Evolutionary conservation across 2,113 vertebrate genomes (phyloP).

Genomic region (Eulemur macaco): DNA sequence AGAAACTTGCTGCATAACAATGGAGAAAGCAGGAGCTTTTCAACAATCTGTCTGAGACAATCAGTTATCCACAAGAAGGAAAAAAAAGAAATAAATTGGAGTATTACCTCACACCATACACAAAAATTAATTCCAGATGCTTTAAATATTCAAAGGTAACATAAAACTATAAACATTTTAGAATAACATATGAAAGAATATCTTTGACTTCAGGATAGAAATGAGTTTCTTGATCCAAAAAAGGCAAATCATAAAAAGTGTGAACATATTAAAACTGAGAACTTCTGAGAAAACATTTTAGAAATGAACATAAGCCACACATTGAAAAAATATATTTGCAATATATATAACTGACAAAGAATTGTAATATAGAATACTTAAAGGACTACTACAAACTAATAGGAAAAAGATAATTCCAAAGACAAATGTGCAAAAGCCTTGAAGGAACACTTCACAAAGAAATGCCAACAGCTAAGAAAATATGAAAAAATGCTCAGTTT

Average conservation of each 20-base stretch:
- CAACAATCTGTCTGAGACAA: background rate
- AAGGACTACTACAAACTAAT: background rate
- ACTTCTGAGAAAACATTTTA: background rate
- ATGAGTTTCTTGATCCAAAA: slow-evolving; percentile 10
- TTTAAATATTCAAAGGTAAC: slow-evolving; percentile 12
- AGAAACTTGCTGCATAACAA: background rate
- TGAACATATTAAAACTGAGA: background rate
- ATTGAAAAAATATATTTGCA: background rate
- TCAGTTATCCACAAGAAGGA: background rate
- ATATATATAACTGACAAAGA: background rate
- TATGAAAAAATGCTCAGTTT: background rate
- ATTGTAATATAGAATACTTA: background rate
- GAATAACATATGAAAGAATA: slow-evolving; percentile 8
- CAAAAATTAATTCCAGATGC: slow-evolving; percentile 22
- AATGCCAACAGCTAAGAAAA: background rate
- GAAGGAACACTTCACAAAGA: background rate
- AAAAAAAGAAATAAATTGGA: background rate
- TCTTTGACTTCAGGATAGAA: background rate
- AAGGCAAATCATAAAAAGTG: background rate
- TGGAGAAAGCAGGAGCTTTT: background rate
- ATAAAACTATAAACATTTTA: background rate
- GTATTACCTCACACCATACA: background rate
- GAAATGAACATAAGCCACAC: background rate
- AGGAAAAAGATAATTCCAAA: background rate
- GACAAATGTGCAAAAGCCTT: background rate